Evolutionary conservation across 1,140 invertebrate genomes (phyloP).

Genomic region (Diachasmimorpha longicaudata): DNA sequence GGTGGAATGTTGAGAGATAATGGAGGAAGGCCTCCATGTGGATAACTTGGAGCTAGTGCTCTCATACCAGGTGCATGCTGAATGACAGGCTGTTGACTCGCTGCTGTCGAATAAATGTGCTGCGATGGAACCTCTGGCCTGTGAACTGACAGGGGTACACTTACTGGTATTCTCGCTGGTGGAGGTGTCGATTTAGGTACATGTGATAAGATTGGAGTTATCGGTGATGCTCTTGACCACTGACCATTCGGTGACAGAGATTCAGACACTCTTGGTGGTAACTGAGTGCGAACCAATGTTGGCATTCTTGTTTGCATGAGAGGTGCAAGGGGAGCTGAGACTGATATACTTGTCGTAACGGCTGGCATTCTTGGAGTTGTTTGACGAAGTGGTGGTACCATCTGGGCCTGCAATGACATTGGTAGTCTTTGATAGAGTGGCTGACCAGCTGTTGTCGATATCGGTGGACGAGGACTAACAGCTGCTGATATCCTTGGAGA

Average conservation of each 20-base stretch:
- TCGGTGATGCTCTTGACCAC: conserved; percentile 42
- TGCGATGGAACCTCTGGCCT: conserved; percentile 44
- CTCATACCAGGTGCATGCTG: conserved; percentile 59
- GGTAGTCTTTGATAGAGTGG: conserved; percentile 54
- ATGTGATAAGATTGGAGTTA: conserved; percentile 37
- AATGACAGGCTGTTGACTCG: conserved; percentile 57
- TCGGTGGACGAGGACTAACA: conserved; percentile 39
- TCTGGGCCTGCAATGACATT: conserved; percentile 50
- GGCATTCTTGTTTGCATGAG: conserved; percentile 45
- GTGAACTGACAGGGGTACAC: conserved; percentile 49
- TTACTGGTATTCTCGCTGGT: conserved; percentile 49
- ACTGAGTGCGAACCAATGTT: conserved; percentile 44
- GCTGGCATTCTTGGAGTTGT: conserved; percentile 49
- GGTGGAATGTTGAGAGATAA: conserved; percentile 56
- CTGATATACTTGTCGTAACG: conserved; percentile 23
- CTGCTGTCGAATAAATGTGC: conserved; percentile 56
- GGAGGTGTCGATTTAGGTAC: conserved; percentile 31
- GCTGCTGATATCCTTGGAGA: conserved; percentile 38
- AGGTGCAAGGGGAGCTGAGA: conserved; percentile 15
- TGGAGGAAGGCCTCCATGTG: conserved; percentile 53
- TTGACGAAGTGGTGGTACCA: conserved; percentile 48
- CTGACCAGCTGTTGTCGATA: conserved; percentile 36
- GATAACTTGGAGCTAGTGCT: conserved; percentile 52
- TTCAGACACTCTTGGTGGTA: conserved; percentile 44
- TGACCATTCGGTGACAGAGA: conserved; percentile 56